Evolutionary conservation across 2,113 vertebrate genomes (phyloP).

Genomic region (Rhea pennata): DNA sequence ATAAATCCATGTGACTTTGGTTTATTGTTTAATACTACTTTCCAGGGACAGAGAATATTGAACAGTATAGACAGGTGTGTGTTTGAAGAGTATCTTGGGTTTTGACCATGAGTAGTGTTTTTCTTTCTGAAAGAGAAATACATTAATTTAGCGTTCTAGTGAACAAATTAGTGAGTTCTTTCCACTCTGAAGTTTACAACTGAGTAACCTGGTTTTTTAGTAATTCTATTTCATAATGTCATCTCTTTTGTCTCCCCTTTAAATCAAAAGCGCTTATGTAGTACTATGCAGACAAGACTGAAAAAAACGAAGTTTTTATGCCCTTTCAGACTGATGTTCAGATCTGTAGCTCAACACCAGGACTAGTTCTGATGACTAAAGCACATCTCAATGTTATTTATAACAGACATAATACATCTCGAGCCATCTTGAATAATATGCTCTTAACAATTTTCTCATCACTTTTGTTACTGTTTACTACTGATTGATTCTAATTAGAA

Average conservation of each 20-base stretch:
- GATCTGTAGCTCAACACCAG: neutral
- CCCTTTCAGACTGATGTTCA: neutral
- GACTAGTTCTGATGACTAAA: neutral
- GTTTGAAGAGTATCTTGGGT: neutral
- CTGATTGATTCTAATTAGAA: neutral
- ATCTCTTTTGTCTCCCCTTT: neutral
- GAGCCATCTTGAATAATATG: neutral
- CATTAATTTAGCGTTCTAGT: neutral
- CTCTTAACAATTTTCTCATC: constrained; percentile 20
- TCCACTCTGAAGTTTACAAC: neutral
- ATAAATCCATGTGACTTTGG: neutral
- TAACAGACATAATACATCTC: neutral
- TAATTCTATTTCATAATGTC: neutral
- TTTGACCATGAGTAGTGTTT: neutral
- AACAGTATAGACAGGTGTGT: constrained; percentile 8
- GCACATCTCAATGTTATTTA: neutral
- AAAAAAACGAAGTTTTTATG: neutral
- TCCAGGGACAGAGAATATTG: neutral
- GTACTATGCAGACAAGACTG: neutral
- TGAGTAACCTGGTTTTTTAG: neutral
- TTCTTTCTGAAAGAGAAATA: neutral
- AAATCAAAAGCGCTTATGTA: neutral
- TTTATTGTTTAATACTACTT: constrained; percentile 60
- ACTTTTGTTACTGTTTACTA: neutral
- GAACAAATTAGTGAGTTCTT: neutral